These are phyloP conservation scores for Suillia variegata DNA, from an alignment of 2,888 invertebrate species.

Conservation along the genomic window DNA sequence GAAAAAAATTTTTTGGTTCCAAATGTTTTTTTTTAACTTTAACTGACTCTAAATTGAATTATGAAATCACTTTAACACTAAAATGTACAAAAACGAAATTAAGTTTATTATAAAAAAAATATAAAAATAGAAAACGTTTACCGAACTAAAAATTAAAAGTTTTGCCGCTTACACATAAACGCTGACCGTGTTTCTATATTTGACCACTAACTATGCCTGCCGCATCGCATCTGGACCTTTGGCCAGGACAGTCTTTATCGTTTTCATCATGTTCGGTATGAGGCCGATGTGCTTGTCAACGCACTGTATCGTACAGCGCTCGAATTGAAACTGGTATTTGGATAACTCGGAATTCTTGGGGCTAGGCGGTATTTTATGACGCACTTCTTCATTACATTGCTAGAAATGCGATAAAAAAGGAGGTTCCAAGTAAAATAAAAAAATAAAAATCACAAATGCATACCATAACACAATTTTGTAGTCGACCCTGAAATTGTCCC, in stretches of 20 bases:
- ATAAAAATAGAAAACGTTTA: too few relatives aligned
- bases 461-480: slow-evolving; percentile 50
- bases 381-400: slow-evolving; percentile 46
- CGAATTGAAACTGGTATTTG: slow-evolving; percentile 45
- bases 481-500: slow-evolving; percentile 44
- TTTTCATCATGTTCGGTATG: slow-evolving; percentile 45
- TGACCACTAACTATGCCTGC: slow-evolving; percentile 12
- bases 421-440: not conserved
- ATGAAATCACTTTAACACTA: too few relatives aligned
- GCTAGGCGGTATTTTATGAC: slow-evolving; percentile 34
- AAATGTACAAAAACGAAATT: too few relatives aligned
- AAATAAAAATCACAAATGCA: not conserved
- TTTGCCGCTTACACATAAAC: too few relatives aligned
- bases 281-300: slow-evolving; percentile 50
- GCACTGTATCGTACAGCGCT: slow-evolving; percentile 45
- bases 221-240: slow-evolving; percentile 33
- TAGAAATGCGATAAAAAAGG: slow-evolving; percentile 15
- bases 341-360: slow-evolving; percentile 41
- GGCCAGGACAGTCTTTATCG: slow-evolving; percentile 46
- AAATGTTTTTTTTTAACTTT: too few relatives aligned
- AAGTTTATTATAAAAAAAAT: too few relatives aligned
- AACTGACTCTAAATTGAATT: too few relatives aligned
- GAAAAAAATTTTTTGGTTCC: too few relatives aligned
- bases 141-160: too few relatives aligned
- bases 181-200: too few relatives aligned